These are phyloP conservation scores for Psettodes erumei DNA, from an alignment of 2,113 vertebrate genomes.

Conservation along the genomic window DNA sequence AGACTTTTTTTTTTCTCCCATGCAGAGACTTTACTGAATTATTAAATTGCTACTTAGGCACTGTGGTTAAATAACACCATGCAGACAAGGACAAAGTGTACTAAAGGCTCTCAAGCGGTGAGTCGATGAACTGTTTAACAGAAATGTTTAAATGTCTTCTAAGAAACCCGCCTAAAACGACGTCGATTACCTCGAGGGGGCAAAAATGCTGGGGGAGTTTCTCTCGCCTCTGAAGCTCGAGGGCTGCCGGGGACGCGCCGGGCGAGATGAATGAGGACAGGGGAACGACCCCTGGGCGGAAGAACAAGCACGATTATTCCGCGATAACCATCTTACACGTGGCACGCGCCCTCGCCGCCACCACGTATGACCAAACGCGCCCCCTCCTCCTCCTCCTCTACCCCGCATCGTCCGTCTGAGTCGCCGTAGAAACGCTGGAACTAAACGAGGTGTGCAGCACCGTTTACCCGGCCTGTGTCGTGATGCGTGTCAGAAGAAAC, in stretches of 20 bases:
- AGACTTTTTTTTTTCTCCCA: conserved; percentile 34
- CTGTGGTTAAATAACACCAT: conserved; percentile 60
- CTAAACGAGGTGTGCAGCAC: not conserved
- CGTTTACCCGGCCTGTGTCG: not conserved
- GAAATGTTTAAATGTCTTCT: conserved; percentile 43
- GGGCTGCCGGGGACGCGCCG: conserved; percentile 17
- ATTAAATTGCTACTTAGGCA: conserved; percentile 61
- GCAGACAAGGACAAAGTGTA: conserved; percentile 58
- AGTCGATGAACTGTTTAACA: conserved; percentile 51
- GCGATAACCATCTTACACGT: not conserved
- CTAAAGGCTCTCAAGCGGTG: conserved; percentile 50
- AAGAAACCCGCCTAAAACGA: conserved; percentile 48
- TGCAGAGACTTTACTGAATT: conserved; percentile 56
- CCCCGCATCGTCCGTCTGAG: not conserved
- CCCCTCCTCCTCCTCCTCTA: not conserved
- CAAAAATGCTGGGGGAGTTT: conserved; percentile 48
- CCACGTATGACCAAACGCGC: not conserved
- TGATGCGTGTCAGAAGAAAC: conserved; percentile 18
- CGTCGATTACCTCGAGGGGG: too few species aligned
- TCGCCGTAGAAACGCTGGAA: not conserved
- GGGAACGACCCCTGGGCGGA: conserved; percentile 26
- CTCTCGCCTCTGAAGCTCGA: conserved; percentile 26
- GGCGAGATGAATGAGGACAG: conserved; percentile 35
- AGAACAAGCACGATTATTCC: conserved; percentile 23
- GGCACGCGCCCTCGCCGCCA: not conserved